Conservation (phyloP, 2,797 vertebrate genomes). For the Sebastes matsubarae region DNA sequence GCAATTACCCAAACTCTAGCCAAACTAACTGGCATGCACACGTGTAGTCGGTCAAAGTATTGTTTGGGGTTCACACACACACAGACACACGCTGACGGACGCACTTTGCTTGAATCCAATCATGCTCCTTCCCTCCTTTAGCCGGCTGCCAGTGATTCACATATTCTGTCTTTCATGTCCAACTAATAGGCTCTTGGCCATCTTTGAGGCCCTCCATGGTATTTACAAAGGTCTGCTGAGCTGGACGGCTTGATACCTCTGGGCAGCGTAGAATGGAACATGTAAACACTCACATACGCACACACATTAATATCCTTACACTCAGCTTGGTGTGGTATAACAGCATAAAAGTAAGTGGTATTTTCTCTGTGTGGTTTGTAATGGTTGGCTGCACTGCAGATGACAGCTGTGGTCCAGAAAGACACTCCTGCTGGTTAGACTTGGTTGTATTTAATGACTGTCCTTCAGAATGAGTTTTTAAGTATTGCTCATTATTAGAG, state of each 20-base stretch:
- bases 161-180: constrained; percentile 60
- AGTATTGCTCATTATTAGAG: neutral
- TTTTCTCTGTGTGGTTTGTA: constrained; percentile 44
- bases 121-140: constrained; percentile 18
- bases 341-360: constrained; percentile 7
- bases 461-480: neutral
- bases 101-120: constrained; percentile 31
- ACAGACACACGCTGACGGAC: neutral
- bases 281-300: constrained; percentile 7
- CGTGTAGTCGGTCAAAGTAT: constrained; percentile 33
- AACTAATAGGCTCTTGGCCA: constrained; percentile 53
- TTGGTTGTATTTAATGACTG: neutral
- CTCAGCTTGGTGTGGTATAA: constrained; percentile 16
- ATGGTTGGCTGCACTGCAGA: constrained; percentile 25
- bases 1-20: constrained; percentile 51
- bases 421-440: neutral
- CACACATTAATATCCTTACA: constrained; percentile 4
- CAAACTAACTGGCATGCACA: constrained; percentile 50
- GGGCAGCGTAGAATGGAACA: constrained; percentile 38
- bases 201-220: constrained; percentile 53
- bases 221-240: constrained; percentile 63
- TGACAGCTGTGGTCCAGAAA: constrained; percentile 6
- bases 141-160: constrained; percentile 43
- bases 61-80: constrained; percentile 1
- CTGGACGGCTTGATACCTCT: constrained; percentile 56